Evolutionary conservation across 1,140 invertebrate genomes (phyloP).

Genomic region (Drosophila pachea): DNA sequence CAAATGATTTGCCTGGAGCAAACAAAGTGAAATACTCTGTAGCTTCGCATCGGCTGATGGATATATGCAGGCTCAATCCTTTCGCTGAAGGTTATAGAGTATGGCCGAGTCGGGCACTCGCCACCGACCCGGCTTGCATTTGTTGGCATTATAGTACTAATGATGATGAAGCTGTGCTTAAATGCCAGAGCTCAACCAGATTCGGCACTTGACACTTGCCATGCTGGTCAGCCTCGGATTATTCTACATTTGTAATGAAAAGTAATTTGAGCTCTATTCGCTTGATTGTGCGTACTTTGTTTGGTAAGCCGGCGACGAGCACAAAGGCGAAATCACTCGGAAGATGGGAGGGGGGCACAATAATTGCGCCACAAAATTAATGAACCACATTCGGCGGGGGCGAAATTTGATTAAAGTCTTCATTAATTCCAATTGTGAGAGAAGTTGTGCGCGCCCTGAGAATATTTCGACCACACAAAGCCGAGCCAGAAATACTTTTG

Average conservation of each 20-base stretch:
- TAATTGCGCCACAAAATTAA: constrained; percentile 75
- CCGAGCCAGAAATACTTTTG: constrained; percentile 1
- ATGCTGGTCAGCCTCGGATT: constrained; percentile 49
- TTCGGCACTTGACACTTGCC: constrained; percentile 63
- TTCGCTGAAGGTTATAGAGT: background rate
- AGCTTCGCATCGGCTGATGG: too few relatives aligned
- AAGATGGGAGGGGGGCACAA: constrained; percentile 36
- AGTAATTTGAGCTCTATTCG: constrained; percentile 71
- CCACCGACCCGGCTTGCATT: background rate
- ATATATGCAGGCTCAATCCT: too few relatives aligned
- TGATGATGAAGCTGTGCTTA: constrained; percentile 76
- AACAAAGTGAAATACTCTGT: too few relatives aligned
- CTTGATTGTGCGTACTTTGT: constrained; percentile 74
- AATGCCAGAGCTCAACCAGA: constrained; percentile 61
- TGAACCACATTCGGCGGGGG: constrained; percentile 68
- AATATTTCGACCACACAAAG: constrained; percentile 5
- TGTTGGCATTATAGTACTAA: constrained; percentile 68
- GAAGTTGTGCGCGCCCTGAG: constrained; percentile 35
- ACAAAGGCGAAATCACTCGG: constrained; percentile 31
- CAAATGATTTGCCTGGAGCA: too few relatives aligned
- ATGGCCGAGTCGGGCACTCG: background rate
- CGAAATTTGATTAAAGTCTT: constrained; percentile 72
- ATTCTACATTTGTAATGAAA: constrained; percentile 72
- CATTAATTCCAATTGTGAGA: constrained; percentile 72
- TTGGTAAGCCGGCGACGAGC: constrained; percentile 45